A percentile compares a stretch with the other conserved stretches of the same genome.
Evolutionary conservation across 2,888 invertebrate species (phyloP).

Genomic region (Aelia acuminata): DNA sequence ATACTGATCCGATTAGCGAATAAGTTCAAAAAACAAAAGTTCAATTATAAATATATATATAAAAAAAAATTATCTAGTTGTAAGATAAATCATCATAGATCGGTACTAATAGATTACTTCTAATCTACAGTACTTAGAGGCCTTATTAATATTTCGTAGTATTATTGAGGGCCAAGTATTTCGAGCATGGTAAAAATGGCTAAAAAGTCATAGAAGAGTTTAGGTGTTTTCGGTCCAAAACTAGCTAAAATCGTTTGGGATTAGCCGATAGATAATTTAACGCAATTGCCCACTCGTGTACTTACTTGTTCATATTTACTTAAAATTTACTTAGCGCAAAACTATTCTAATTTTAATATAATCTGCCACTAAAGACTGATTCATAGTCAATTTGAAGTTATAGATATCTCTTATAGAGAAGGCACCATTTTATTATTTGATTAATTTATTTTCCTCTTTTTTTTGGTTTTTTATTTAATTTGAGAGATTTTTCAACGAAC

Average conservation of each 20-base stretch:
- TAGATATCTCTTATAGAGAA: slow-evolving; percentile 60
- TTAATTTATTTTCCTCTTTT: not conserved
- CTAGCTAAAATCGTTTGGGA: not conserved
- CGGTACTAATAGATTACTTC: slow-evolving; percentile 38
- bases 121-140: slow-evolving; percentile 47
- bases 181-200: slow-evolving; percentile 34
- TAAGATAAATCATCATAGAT: slow-evolving; percentile 24
- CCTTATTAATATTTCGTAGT: slow-evolving; percentile 52
- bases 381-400: slow-evolving; percentile 58
- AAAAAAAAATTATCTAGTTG: slow-evolving; percentile 3
- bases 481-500: slow-evolving; percentile 13
- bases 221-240: slow-evolving; percentile 50
- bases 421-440: slow-evolving; percentile 47
- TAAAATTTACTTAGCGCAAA: slow-evolving; percentile 47
- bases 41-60: slow-evolving; percentile 25
- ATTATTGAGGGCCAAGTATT: slow-evolving; percentile 56
- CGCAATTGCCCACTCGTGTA: slow-evolving; percentile 11
- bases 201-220: not conserved
- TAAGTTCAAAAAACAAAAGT: slow-evolving; percentile 22
- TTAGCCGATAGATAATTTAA: not conserved
- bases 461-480: too few species aligned
- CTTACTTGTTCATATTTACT: slow-evolving; percentile 14
- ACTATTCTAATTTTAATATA: slow-evolving; percentile 57
- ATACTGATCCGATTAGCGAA: not conserved
- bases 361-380: slow-evolving; percentile 60